phyloP scores from a whole-genome alignment of 1,140 invertebrate species.

The Drosophila paulistorum region DNA sequence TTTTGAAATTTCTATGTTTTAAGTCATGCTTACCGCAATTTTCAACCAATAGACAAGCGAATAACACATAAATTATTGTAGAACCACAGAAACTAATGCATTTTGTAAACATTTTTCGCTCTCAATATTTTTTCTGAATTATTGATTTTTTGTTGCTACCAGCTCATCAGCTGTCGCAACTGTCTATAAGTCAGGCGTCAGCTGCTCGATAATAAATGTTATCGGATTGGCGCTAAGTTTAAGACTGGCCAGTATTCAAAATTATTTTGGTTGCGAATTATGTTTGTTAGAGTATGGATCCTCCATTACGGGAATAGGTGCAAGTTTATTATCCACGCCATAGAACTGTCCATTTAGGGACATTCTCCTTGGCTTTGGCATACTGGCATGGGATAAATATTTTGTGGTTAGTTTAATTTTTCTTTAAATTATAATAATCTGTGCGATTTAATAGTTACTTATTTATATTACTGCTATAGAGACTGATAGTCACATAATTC shows the following conservation, averaged over 20 bases:
- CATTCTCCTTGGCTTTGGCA: constrained; percentile 61
- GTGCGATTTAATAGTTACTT: constrained; percentile 18
- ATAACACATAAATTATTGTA: constrained; percentile 50
- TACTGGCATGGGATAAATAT: constrained; percentile 22
- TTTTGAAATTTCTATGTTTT: not conserved
- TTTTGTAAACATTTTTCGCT: constrained; percentile 80
- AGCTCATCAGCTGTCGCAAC: not conserved
- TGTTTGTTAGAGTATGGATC: constrained; percentile 35
- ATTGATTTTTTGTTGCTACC: constrained; percentile 41
- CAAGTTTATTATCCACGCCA: constrained; percentile 66
- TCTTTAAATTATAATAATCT: not conserved
- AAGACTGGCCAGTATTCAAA: not conserved
- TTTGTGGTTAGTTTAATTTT: not conserved
- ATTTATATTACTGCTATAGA: constrained; percentile 20
- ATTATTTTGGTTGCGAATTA: constrained; percentile 5
- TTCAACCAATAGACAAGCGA: constrained; percentile 58
- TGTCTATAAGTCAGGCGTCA: not conserved
- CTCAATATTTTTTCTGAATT: constrained; percentile 57
- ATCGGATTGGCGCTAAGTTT: not conserved
- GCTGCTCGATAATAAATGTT: constrained; percentile 18
- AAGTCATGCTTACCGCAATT: constrained; percentile 53
- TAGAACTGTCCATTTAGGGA: constrained; percentile 68
- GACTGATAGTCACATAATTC: constrained; percentile 45
- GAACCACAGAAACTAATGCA: constrained; percentile 61
- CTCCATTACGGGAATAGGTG: constrained; percentile 50